A percentile compares a stretch with the other conserved stretches of the same genome.
Conservation (phyloP, 2,797 vertebrate genomes). For the Tokudaia muenninki region DNA sequence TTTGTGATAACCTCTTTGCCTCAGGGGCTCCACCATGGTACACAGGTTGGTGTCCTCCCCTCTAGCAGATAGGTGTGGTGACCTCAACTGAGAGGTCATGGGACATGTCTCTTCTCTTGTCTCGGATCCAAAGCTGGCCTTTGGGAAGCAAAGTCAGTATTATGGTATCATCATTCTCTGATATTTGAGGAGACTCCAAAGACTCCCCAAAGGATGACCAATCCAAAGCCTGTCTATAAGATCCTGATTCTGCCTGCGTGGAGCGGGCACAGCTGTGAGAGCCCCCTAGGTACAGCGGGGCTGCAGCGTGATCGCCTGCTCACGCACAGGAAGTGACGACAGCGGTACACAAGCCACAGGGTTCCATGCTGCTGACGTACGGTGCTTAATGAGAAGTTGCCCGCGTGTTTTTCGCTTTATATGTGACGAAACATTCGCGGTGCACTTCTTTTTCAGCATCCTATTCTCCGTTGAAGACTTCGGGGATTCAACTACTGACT, state of each 20-base stretch:
- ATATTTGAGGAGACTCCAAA: not conserved
- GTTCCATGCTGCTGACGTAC: not conserved
- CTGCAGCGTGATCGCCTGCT: slow-evolving; percentile 29
- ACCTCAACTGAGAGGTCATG: not conserved
- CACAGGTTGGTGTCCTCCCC: not conserved
- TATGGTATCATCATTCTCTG: not conserved
- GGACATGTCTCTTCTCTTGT: too few species aligned
- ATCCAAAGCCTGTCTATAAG: too few species aligned
- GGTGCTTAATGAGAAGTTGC: slow-evolving; percentile 83
- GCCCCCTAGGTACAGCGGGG: not conserved
- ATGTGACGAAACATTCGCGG: slow-evolving; percentile 84
- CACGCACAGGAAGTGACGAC: not conserved
- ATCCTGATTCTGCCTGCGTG: not conserved
- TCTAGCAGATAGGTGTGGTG: too few species aligned
- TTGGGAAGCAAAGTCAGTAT: not conserved
- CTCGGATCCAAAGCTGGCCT: too few species aligned
- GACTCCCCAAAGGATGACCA: not conserved
- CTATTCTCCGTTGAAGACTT: slow-evolving; percentile 39
- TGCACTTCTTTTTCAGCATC: slow-evolving; percentile 83
- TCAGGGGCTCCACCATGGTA: not conserved
- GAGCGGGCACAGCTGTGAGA: not conserved
- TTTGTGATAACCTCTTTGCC: not conserved
- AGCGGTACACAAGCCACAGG: accelerated
- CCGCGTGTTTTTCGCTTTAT: slow-evolving; percentile 83
- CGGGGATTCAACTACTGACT: not conserved